Evolutionary conservation across 2,797 vertebrate genomes (phyloP).

Genomic region (Sardinella longiceps): DNA sequence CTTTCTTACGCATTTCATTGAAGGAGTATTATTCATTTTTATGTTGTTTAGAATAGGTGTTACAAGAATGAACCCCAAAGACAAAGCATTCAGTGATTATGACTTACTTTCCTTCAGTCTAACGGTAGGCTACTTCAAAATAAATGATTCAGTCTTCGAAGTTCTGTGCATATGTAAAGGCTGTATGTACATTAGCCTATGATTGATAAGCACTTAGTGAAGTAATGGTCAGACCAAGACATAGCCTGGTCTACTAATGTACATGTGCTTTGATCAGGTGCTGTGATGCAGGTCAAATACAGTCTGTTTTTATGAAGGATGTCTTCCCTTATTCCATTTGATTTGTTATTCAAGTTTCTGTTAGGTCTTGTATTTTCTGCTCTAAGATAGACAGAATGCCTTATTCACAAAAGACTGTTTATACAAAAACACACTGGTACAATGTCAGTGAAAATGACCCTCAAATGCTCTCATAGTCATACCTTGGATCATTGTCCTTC

Average conservation of each 20-base stretch:
- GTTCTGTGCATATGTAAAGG: constrained; percentile 3
- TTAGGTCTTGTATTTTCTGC: background rate
- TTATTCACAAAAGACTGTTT: background rate
- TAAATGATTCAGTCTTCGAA: background rate
- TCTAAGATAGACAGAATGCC: background rate
- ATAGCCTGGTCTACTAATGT: background rate
- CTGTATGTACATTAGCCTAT: background rate
- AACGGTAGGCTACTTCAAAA: background rate
- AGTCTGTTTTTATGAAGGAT: background rate
- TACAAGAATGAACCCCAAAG: background rate
- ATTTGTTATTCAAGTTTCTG: background rate
- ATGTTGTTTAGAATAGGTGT: background rate
- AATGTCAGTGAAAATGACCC: background rate
- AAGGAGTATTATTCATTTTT: background rate
- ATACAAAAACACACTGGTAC: background rate
- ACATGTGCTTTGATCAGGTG: background rate
- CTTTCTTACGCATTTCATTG: background rate
- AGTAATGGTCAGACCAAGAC: background rate
- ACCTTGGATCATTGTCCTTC: background rate
- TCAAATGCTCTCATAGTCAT: background rate
- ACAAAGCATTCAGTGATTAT: background rate
- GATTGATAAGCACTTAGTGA: background rate
- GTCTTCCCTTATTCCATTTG: background rate
- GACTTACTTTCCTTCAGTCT: background rate
- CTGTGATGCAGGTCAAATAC: background rate